phyloP scores from a whole-genome alignment of 1,140 invertebrate genomes.

The Vollenhovia emeryi region DNA sequence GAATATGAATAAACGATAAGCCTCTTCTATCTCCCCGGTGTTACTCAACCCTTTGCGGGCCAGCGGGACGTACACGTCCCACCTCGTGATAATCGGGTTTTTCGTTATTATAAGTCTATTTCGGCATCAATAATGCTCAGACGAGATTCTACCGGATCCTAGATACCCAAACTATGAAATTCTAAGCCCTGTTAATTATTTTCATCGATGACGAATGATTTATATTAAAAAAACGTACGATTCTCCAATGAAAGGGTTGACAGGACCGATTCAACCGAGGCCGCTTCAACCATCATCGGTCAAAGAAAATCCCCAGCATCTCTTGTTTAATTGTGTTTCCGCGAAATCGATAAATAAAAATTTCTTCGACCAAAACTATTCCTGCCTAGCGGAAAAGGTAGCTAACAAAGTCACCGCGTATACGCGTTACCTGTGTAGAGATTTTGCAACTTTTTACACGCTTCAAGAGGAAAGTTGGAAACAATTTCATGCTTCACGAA shows the following conservation, averaged over 20 bases:
- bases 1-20: constrained; percentile 34
- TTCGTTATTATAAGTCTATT: too few species aligned
- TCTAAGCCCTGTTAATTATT: too few species aligned
- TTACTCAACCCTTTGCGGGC: too few species aligned
- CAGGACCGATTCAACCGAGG: not conserved
- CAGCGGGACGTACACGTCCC: too few species aligned
- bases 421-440: not conserved
- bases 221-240: too few species aligned
- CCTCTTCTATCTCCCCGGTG: not conserved
- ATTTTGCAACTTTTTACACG: not conserved
- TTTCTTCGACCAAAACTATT: not conserved
- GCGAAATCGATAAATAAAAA: not conserved
- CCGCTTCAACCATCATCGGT: not conserved
- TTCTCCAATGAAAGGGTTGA: too few species aligned
- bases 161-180: too few species aligned
- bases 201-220: too few species aligned
- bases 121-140: too few species aligned
- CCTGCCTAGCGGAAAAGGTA: not conserved
- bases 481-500: not conserved
- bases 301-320: not conserved
- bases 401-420: not conserved
- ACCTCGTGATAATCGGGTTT: too few species aligned
- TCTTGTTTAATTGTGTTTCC: not conserved
- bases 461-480: not conserved
- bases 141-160: too few species aligned